Conservation (phyloP, 2,888 invertebrate species). For the Rhingia rostrata region DNA sequence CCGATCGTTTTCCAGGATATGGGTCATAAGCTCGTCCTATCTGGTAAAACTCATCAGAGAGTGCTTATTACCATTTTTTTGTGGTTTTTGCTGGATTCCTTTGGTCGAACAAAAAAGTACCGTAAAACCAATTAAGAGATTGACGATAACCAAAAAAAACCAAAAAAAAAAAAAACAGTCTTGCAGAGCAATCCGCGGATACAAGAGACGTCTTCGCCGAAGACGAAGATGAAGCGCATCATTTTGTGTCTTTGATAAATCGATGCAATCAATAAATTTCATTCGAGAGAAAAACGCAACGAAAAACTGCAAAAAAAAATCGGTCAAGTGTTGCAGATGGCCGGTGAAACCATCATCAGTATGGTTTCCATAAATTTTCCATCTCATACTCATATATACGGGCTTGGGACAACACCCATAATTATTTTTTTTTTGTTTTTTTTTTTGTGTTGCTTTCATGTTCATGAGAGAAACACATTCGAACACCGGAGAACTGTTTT, state of each 20-base stretch:
- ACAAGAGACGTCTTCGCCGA: slow-evolving; percentile 30
- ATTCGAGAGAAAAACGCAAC: too few relatives aligned
- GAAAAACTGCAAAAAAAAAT: slow-evolving; percentile 52
- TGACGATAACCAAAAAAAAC: slow-evolving; percentile 61
- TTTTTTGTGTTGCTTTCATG: slow-evolving; percentile 37
- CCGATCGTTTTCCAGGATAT: slow-evolving; percentile 60
- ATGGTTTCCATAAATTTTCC: slow-evolving; percentile 63
- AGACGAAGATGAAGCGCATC: slow-evolving; percentile 73
- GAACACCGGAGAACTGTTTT: slow-evolving; percentile 32
- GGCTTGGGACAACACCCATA: slow-evolving; percentile 61
- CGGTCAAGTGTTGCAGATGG: slow-evolving; percentile 70
- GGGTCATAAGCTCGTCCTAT: slow-evolving; percentile 72
- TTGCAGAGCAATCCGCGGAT: slow-evolving; percentile 37
- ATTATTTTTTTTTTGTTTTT: slow-evolving; percentile 58
- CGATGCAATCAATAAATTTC: slow-evolving; percentile 75
- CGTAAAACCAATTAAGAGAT: slow-evolving; percentile 74
- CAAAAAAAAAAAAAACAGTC: slow-evolving; percentile 11
- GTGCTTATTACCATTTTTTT: slow-evolving; percentile 58
- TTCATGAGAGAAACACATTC: slow-evolving; percentile 19
- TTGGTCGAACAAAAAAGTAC: slow-evolving; percentile 61
- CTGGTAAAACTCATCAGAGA: slow-evolving; percentile 60
- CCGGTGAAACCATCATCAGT: slow-evolving; percentile 41
- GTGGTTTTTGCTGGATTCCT: slow-evolving; percentile 6
- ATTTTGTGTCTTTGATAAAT: slow-evolving; percentile 74
- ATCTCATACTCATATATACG: neutral